Evolutionary conservation across 2,888 invertebrate genomes (phyloP), one percentile per base, ranked within the genome.

Genomic region (Ptycholaimellus sp.): DNA sequence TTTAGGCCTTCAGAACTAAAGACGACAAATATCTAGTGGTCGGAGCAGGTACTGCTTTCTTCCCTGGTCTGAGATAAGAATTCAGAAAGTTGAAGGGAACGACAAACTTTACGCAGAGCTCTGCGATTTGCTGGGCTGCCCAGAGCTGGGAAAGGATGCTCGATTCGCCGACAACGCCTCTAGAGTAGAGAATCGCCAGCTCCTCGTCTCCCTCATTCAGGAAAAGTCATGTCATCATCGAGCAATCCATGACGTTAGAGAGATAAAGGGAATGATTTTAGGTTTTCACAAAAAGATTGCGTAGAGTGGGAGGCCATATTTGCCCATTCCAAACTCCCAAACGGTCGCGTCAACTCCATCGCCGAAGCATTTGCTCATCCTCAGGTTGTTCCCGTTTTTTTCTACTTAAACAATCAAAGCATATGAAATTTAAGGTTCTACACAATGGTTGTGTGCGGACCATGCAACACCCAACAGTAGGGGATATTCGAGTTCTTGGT

Each of bases 271-370:
- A 16, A 6, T 18, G 3, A 16, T 23, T 27, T 3, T 16, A 35
- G 35, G 2, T 35, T 35, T 19, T 2, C 13, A 29, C 13, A 17
- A 13, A 27, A 28, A 18, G 28, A 27, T 19, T 7, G 27, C 20
- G 23, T 13, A 19, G 35, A 35, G 7, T 35, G 35, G 35, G 13
- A 4, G 7, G 19, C 17, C 3, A 20, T 28, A 9, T 35, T 35
- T 20, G 28, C 27, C 3, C n/a, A 18, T 5, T 17, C 35, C 5
- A 5, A 4, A 14, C 9, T 83, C 57, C 81, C 87, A 0, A 76
- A 73, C 52, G 87, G 83, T 0, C 81, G 82, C 0, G 72, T 90
- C 3, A 90, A 90, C 61, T 72, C 68, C 30, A 72, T 87, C 60
- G 62, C 70, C 43, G 72, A 79, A 61, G 78, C 78, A 0, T 87